Evolutionary conservation across 1,140 invertebrate species (phyloP).

Genomic region (Solen grandis): DNA sequence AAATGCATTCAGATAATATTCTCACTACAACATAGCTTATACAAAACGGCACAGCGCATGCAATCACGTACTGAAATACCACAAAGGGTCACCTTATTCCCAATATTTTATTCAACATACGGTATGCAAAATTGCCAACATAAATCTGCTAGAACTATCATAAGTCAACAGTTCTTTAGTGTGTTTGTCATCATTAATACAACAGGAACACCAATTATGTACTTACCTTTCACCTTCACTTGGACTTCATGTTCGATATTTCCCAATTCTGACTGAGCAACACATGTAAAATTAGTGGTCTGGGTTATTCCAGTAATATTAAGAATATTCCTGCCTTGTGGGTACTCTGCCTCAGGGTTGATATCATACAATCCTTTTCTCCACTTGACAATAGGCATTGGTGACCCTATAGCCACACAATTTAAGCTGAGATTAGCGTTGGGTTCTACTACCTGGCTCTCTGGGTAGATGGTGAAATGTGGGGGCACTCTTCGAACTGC

Average conservation of each 20-base stretch:
- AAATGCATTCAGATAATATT: no score
- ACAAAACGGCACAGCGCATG: background rate
- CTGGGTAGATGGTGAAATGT: slow-evolving; percentile 95
- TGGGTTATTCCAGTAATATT: slow-evolving; percentile 92
- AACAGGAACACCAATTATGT: slow-evolving; percentile 1
- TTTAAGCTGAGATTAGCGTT: slow-evolving; percentile 95
- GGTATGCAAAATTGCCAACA: no score
- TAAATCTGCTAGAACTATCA: no score
- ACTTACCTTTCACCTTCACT: slow-evolving; percentile 97
- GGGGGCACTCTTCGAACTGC: slow-evolving; percentile 96
- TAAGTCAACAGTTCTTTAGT: no score
- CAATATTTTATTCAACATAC: slow-evolving; percentile 28
- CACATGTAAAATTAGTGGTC: slow-evolving; percentile 97
- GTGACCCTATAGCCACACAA: slow-evolving; percentile 97
- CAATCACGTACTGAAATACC: background rate
- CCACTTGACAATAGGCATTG: slow-evolving; percentile 99
- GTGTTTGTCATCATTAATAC: slow-evolving; percentile 3
- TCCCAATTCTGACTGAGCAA: slow-evolving; percentile 95
- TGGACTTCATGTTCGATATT: slow-evolving; percentile 92
- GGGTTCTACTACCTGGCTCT: slow-evolving; percentile 93
- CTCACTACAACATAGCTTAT: background rate
- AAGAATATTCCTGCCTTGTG: slow-evolving; percentile 89
- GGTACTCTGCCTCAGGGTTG: slow-evolving; percentile 82
- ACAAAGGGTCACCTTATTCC: slow-evolving; percentile 1
- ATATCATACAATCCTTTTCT: slow-evolving; percentile 92